Conservation (phyloP, 1,140 invertebrate species). For the Drosophila novamexicana region DNA sequence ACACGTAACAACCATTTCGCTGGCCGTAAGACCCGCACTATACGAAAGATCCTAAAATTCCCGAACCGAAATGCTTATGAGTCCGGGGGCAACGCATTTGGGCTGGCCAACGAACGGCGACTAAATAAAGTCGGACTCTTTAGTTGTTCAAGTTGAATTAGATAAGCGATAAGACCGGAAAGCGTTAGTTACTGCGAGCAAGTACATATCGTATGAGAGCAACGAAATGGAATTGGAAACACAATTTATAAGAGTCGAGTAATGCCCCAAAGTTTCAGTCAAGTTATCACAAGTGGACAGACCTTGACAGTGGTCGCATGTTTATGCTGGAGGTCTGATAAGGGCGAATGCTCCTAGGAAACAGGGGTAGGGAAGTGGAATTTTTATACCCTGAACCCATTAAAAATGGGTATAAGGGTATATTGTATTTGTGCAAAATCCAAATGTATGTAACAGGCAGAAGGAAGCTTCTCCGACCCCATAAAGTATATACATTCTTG, state of each 20-base stretch:
- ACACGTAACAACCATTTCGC: conserved; percentile 78
- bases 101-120: conserved; percentile 48
- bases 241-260: conserved; percentile 42
- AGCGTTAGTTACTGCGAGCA: conserved; percentile 19
- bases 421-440: no score
- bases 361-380: not conserved
- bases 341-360: not conserved
- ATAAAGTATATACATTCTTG: no score
- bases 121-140: conserved; percentile 63
- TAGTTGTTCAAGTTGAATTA: conserved; percentile 35
- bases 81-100: conserved; percentile 28
- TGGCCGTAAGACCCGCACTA: not conserved
- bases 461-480: no score
- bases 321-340: conserved; percentile 38
- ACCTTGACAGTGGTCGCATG: conserved; percentile 52
- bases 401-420: no score
- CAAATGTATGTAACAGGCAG: no score
- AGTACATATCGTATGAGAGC: conserved; percentile 20
- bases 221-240: conserved; percentile 47
- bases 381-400: not conserved
- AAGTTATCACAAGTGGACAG: conserved; percentile 15
- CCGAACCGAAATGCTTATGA: not conserved
- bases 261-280: not conserved
- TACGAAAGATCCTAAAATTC: not conserved
- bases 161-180: conserved; percentile 67